phyloP scores from a whole-genome alignment of 2,113 vertebrate species.

The Cathartes aura region DNA sequence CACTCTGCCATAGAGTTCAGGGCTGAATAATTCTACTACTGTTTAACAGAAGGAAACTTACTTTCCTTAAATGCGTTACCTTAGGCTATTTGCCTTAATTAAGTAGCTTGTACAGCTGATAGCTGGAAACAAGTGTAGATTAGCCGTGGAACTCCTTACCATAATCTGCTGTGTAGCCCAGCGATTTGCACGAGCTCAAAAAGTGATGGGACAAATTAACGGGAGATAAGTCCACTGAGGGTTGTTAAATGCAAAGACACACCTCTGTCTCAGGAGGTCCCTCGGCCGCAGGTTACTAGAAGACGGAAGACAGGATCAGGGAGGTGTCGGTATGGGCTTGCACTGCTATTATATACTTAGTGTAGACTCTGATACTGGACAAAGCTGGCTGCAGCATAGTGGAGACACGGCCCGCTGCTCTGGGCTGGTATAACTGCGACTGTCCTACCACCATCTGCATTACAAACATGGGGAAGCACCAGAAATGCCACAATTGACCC shows the following conservation, averaged over 20 bases:
- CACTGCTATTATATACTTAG: neutral
- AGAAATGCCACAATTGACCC: neutral
- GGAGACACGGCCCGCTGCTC: neutral
- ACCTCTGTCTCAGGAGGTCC: neutral
- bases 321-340: neutral
- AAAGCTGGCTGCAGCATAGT: neutral
- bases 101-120: neutral
- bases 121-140: neutral
- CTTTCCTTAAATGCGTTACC: neutral
- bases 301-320: neutral
- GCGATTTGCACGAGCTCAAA: neutral
- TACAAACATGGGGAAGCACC: no score
- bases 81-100: neutral
- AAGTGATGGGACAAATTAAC: neutral
- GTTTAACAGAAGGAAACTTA: neutral
- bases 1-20: neutral
- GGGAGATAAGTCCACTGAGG: neutral
- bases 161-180: rapidly evolving
- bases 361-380: neutral
- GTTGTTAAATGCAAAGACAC: neutral
- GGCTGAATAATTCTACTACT: neutral
- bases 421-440: neutral
- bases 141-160: neutral
- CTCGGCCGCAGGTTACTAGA: neutral
- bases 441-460: neutral